Conservation (phyloP, 2,888 invertebrate species). For the Entomobrya proxima region DNA sequence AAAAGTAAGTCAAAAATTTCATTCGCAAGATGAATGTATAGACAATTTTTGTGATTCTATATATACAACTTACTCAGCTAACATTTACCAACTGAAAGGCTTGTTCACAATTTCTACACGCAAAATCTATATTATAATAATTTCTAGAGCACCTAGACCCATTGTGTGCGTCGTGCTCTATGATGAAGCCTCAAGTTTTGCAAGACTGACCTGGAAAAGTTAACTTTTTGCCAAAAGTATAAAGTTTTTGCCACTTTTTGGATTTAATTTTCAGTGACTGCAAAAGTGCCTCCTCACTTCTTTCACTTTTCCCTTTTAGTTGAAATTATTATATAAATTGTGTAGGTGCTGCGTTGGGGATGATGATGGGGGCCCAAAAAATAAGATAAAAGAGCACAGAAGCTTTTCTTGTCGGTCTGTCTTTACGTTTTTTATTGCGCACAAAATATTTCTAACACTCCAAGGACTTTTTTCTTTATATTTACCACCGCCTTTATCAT, state of each 20-base stretch:
- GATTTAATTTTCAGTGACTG: constrained; percentile 48
- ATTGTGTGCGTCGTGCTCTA: too few relatives aligned
- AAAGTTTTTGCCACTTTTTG: constrained; percentile 41
- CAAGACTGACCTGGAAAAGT: constrained; percentile 27
- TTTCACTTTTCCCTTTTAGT: not conserved
- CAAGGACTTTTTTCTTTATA: constrained; percentile 4
- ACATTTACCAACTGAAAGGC: too few relatives aligned
- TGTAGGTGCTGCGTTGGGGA: not conserved
- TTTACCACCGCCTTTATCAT: not conserved
- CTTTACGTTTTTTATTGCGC: not conserved
- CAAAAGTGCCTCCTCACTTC: constrained; percentile 14
- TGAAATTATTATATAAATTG: not conserved
- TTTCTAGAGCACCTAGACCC: too few relatives aligned
- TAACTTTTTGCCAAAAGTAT: constrained; percentile 14
- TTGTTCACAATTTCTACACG: too few relatives aligned
- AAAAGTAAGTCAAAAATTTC: not conserved
- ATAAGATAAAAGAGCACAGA: not conserved
- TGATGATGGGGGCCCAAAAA: not conserved
- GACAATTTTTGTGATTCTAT: not conserved
- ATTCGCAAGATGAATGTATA: not conserved
- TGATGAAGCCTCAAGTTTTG: not conserved
- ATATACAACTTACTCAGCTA: too few relatives aligned
- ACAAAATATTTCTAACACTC: constrained; percentile 10
- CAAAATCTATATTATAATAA: too few relatives aligned
- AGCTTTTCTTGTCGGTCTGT: not conserved